phyloP scores from a whole-genome alignment of 2,797 vertebrate genomes.

The Meriones psammophilus region DNA sequence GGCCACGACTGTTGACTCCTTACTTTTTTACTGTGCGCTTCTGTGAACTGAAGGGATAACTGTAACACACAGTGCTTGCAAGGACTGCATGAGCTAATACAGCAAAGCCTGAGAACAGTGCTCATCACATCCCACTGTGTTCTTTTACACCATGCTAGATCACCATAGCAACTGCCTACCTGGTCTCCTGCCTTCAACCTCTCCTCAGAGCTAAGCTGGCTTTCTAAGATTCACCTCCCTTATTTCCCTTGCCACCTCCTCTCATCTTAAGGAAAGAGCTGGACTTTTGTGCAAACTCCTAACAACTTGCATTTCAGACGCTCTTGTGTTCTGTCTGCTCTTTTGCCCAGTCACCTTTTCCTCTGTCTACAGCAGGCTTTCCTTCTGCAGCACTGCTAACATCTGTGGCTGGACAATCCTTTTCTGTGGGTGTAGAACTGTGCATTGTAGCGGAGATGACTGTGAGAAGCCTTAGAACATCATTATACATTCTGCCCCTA shows the following conservation, averaged over 20 bases:
- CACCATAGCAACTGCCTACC: constrained; percentile 1
- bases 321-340: neutral
- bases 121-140: neutral
- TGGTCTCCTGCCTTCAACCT: constrained; percentile 19
- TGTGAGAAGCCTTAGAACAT: neutral
- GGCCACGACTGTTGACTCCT: neutral
- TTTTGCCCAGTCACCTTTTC: neutral
- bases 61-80: neutral
- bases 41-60: constrained; percentile 20
- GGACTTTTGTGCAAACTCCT: neutral
- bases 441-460: neutral
- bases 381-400: neutral
- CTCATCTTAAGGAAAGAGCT: neutral
- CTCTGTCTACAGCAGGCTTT: neutral
- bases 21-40: constrained; percentile 13
- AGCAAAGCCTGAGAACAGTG: neutral
- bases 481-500: constrained; percentile 2
- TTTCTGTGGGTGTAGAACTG: neutral
- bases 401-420: neutral
- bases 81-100: neutral
- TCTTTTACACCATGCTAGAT: constrained; percentile 26
- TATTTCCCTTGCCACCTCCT: neutral
- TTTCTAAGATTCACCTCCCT: constrained; percentile 8
- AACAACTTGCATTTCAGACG: constrained; percentile 1
- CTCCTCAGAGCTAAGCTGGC: neutral